Evolutionary conservation across 2,113 vertebrate genomes (phyloP).

Genomic region (Syngnathoides biaculeatus): DNA sequence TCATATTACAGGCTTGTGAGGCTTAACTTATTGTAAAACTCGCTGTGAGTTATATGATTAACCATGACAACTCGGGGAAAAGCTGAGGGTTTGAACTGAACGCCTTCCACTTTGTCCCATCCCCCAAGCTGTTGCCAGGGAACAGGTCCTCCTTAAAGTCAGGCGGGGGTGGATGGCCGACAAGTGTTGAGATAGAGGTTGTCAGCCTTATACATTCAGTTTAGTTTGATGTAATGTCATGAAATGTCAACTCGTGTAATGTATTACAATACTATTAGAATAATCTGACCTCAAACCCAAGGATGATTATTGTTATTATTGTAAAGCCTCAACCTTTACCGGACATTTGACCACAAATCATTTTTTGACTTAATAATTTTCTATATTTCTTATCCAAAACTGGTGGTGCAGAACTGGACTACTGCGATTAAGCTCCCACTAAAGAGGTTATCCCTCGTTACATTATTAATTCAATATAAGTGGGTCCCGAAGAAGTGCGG

Average conservation of each 20-base stretch:
- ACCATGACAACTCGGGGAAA: conserved; percentile 14
- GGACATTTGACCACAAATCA: no score
- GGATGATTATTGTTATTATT: no score
- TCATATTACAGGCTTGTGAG: background rate
- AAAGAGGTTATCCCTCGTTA: conserved; percentile 3
- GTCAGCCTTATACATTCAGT: conserved; percentile 7
- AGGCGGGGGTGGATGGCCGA: conserved; percentile 31
- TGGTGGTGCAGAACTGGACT: background rate
- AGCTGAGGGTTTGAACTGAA: conserved; percentile 6
- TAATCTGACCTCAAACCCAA: no score
- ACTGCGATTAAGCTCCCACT: background rate
- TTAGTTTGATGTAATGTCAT: background rate
- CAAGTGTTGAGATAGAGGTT: conserved; percentile 12
- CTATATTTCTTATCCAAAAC: background rate
- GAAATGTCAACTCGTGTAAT: background rate
- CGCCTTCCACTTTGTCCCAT: background rate
- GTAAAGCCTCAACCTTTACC: no score
- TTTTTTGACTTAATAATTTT: no score
- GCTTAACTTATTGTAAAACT: conserved; percentile 1
- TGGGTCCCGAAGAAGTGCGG: conserved; percentile 14
- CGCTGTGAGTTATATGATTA: background rate
- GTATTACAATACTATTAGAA: no score
- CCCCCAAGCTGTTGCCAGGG: background rate
- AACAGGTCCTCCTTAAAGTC: conserved; percentile 39
- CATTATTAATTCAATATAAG: conserved; percentile 22